Percentiles rank a stretch among this genome's conserved stretches.
Conservation (phyloP, 2,113 vertebrate genomes). For the Donacobius atricapilla region DNA sequence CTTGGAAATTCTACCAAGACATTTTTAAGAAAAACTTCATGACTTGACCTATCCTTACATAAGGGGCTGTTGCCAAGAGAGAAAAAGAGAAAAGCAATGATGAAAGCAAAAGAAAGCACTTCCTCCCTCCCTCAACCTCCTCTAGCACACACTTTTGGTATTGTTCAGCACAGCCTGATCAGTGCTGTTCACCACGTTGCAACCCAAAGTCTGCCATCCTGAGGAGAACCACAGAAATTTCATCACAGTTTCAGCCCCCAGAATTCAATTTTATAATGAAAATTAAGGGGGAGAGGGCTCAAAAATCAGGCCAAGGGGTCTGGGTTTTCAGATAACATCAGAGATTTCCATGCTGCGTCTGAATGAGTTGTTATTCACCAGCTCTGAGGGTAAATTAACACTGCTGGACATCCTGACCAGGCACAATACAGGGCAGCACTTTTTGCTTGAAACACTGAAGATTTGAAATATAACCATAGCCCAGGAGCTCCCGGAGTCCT, state of each 20-base stretch:
- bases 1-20: background rate
- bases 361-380: too few species aligned
- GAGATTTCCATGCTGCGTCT: background rate
- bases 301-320: background rate
- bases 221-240: background rate
- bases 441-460: background rate
- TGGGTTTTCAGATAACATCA: background rate
- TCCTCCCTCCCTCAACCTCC: background rate
- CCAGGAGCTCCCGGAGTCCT: background rate
- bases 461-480: background rate
- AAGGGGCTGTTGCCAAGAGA: background rate
- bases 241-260: background rate
- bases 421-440: background rate
- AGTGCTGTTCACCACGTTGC: background rate
- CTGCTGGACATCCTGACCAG: background rate
- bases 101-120: background rate
- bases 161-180: background rate
- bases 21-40: background rate
- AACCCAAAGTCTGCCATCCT: background rate
- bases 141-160: accelerated
- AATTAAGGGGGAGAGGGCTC: background rate
- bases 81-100: background rate
- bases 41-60: background rate
- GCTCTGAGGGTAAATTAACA: background rate
- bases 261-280: background rate